Conservation (phyloP, 1,140 invertebrate species). For the Ostrea denselamellosa region DNA sequence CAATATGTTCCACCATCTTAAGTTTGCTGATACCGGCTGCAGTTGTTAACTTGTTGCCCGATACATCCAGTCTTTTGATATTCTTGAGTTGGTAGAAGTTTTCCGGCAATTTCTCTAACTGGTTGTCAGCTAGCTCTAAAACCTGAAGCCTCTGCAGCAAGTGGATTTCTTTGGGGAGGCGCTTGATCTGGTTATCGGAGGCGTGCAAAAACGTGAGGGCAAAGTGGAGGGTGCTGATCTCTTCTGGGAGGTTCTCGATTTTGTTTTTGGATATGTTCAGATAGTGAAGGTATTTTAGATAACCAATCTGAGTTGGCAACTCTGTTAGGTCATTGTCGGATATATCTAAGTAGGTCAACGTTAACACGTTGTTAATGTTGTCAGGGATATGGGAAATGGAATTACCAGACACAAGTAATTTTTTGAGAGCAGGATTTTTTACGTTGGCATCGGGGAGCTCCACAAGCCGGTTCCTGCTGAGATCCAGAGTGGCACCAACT, state of each 20-base stretch:
- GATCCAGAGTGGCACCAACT: constrained; percentile 65
- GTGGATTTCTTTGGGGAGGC: constrained; percentile 66
- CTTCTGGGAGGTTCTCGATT: constrained; percentile 70
- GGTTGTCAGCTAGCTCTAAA: constrained; percentile 70
- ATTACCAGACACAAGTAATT: constrained; percentile 72
- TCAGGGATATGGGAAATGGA: constrained; percentile 68
- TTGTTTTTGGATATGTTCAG: constrained; percentile 72
- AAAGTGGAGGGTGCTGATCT: constrained; percentile 67
- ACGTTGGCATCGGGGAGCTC: constrained; percentile 71
- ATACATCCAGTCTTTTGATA: constrained; percentile 65
- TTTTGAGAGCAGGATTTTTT: constrained; percentile 68
- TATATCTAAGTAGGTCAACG: constrained; percentile 70
- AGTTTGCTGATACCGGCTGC: constrained; percentile 63
- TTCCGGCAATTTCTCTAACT: constrained; percentile 66
- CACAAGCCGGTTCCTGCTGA: constrained; percentile 72
- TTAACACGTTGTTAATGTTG: constrained; percentile 70
- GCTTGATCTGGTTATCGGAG: constrained; percentile 67
- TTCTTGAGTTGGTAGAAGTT: constrained; percentile 70
- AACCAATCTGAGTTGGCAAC: constrained; percentile 68
- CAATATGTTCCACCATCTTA: constrained; percentile 61
- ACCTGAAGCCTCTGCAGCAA: constrained; percentile 62
- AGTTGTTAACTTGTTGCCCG: constrained; percentile 67
- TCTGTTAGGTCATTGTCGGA: constrained; percentile 71
- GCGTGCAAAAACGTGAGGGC: constrained; percentile 66
- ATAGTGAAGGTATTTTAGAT: constrained; percentile 70